These are phyloP conservation scores for Molothrus ater DNA, from an alignment of 2,797 vertebrate species.

Conservation along the genomic window DNA sequence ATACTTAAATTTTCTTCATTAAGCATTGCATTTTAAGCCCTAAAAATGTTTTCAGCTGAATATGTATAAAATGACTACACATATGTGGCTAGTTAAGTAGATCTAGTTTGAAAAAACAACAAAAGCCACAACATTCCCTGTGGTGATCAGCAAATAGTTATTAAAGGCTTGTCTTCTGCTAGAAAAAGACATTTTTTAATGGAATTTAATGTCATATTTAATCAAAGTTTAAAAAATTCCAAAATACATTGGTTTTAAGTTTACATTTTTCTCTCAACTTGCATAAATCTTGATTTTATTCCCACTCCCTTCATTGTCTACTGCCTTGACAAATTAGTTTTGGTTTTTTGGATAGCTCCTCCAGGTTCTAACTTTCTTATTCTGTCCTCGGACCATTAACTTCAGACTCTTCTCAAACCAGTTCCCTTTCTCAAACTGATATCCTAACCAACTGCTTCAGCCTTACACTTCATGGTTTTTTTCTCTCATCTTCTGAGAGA, in stretches of 20 bases:
- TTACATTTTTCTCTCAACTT: background rate
- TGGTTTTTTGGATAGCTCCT: accelerated
- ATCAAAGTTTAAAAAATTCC: background rate
- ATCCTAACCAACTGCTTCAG: background rate
- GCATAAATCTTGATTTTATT: background rate
- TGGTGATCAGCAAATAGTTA: background rate
- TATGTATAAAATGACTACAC: background rate
- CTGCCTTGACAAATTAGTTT: background rate
- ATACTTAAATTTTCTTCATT: constrained; percentile 5
- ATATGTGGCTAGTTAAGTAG: background rate
- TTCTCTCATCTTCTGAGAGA: background rate
- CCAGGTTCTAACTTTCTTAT: background rate
- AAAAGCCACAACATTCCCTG: background rate
- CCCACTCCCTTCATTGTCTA: background rate
- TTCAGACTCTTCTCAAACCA: background rate
- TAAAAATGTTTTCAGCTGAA: background rate
- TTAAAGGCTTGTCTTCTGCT: background rate
- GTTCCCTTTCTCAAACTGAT: background rate
- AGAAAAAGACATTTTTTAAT: background rate
- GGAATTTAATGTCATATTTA: background rate
- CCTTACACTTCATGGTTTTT: background rate
- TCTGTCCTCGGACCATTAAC: background rate
- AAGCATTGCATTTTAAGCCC: background rate
- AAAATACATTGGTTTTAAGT: background rate
- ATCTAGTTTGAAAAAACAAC: background rate